These are phyloP conservation scores for Pachycephala philippinensis DNA, from an alignment of 2,113 vertebrate species.

Conservation along the genomic window DNA sequence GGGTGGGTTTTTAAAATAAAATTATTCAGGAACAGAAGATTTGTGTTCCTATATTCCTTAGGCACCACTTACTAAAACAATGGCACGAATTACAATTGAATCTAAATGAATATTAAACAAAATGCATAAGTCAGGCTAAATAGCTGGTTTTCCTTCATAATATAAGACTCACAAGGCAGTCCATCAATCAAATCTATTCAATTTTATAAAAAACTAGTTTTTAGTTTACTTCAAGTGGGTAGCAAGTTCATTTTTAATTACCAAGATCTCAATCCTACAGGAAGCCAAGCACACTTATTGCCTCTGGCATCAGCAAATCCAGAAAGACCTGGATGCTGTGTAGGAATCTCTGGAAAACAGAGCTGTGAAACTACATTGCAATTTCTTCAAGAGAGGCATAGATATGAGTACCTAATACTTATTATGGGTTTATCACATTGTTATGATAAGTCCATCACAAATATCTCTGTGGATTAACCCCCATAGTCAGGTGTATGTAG, in stretches of 20 bases:
- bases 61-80: not conserved
- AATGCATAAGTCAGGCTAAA: not conserved
- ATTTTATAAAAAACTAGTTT: not conserved
- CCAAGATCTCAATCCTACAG: not conserved
- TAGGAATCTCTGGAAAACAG: not conserved
- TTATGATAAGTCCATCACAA: not conserved
- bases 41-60: not conserved
- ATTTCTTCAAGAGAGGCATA: not conserved
- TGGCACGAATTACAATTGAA: not conserved
- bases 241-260: not conserved
- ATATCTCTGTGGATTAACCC: not conserved
- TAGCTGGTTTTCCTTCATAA: not conserved
- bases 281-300: not conserved
- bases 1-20: fast-evolving
- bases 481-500: not conserved
- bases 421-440: not conserved
- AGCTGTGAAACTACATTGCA: not conserved
- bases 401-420: not conserved
- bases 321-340: not conserved
- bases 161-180: not conserved
- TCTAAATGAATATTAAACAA: not conserved
- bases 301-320: not conserved
- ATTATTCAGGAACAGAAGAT: not conserved
- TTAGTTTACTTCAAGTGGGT: not conserved
- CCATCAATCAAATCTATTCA: not conserved